A percentile compares a stretch with the other conserved stretches of the same genome.
Conservation (phyloP, 2,888 invertebrate genomes). For the Empis stercorea region DNA sequence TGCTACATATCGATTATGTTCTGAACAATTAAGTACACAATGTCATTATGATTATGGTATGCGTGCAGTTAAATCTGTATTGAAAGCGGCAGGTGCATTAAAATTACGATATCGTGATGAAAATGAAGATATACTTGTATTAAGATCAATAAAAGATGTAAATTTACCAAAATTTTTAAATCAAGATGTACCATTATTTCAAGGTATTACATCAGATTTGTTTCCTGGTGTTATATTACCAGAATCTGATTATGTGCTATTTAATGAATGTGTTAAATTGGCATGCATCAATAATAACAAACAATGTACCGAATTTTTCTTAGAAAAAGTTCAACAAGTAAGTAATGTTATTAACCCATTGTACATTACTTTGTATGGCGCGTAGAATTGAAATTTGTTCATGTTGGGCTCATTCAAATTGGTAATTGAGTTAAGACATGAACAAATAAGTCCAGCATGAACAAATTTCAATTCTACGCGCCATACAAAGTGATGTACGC, state of each 20-base stretch:
- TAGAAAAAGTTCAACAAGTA: slow-evolving; percentile 65
- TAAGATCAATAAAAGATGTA: slow-evolving; percentile 87
- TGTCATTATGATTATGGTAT: slow-evolving; percentile 94
- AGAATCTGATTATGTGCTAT: slow-evolving; percentile 61
- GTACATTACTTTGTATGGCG: too few species aligned
- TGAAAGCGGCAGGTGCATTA: slow-evolving; percentile 81
- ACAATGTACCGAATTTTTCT: slow-evolving; percentile 71
- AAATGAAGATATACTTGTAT: slow-evolving; percentile 70
- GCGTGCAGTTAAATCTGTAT: slow-evolving; percentile 88
- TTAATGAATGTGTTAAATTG: slow-evolving; percentile 49
- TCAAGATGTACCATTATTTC: slow-evolving; percentile 80
- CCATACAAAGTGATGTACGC: too few species aligned
- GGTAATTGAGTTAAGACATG: too few species aligned
- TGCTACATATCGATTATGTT: slow-evolving; percentile 83
- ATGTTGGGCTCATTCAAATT: too few species aligned
- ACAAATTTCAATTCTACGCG: too few species aligned
- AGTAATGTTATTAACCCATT: too few species aligned
- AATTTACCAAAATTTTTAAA: slow-evolving; percentile 87
- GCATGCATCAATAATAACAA: slow-evolving; percentile 60
- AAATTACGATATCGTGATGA: slow-evolving; percentile 82
- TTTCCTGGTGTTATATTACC: slow-evolving; percentile 78
- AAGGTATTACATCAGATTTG: slow-evolving; percentile 84
- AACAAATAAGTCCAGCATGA: too few species aligned
- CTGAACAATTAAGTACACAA: slow-evolving; percentile 86
- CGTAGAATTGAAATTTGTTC: too few species aligned